Base-by-base conservation (phyloP, 2,797 vertebrate genomes). In the Enteromius viviparus region DNA sequence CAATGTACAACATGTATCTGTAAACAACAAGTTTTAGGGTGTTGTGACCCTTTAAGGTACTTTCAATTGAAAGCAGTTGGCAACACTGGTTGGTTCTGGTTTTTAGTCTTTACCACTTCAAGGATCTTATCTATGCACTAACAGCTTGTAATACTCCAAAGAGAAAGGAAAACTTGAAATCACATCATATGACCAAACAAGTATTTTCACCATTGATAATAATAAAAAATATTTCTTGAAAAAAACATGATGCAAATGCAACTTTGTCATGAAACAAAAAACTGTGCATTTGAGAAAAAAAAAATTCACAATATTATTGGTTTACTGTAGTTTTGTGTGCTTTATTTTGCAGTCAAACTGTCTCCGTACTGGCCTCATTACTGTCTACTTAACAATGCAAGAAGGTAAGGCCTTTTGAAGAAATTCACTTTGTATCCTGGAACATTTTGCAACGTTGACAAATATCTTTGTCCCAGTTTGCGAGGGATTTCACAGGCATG, bases 341-440 rank as follows among this genome's bases (percentile, higher is more conserved):
- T 55, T 51, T 11, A 40, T 53, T 69, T 69, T 29, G 49, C 78
- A 42, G 55, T 78, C 19, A 15, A n/a, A 5, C 53, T 15, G 17
- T 71, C 23, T 80, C 51, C 78, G n/a, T 81, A 34, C 69, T 29
- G 51, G 7, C 69, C 79, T 62, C 79, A 64, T 80, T 72, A 64
- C 69, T 12, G 53, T 49, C 53, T 71, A 32, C 53, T 34, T 40
- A 37, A 81, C 26, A 45, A 62, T 62, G 19, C 89, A 92, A 92
- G 92, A 91, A 92, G 90, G 87, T 89, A 89, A 83, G 86, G 90
- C 91, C 91, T 89, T 87, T 32, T 88, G 29, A 85, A 58, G 85
- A 89, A 90, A 88, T 87, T 88, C 68, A 76, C 53, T 77, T 34
- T 65, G 10, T 37, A 49, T 71, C 15, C 19, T n/a, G 37, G 26